Evolutionary conservation across 1,140 invertebrate species (phyloP), one percentile per base, ranked within the genome.

Genomic region (Lerema accius): DNA sequence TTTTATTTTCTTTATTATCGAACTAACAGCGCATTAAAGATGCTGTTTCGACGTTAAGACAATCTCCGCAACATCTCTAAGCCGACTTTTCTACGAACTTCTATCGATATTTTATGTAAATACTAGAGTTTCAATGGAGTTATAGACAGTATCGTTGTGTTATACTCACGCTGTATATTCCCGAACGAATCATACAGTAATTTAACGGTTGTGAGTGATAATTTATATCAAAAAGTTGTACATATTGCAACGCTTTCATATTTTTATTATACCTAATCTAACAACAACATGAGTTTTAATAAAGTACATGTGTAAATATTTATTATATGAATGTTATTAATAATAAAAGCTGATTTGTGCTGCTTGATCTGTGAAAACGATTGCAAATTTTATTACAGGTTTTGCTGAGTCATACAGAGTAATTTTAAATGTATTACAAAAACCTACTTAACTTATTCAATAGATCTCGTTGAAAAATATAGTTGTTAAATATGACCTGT

Each of bases 121-220:
- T n/a, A n/a, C n/a, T n/a, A n/a, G n/a, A n/a, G n/a, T n/a, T n/a
- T n/a, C n/a, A n/a, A n/a, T n/a, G n/a, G n/a, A n/a, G n/a, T n/a
- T n/a, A n/a, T n/a, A n/a, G n/a, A n/a, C n/a, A n/a, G n/a, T n/a
- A n/a, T n/a, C n/a, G n/a, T n/a, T n/a, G n/a, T n/a, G n/a, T n/a
- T n/a, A n/a, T n/a, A n/a, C n/a, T 9, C 28, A 32, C 9, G 4
- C 28, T 32, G 28, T 32, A 32, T 32, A 32, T 9, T 32, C 1
- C 28, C 9, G 9, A 23, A 23, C 5, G 9, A 9, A 46, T 26
- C 23, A n/a, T 46, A 10, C n/a, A 19, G 70, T 76, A 79, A 81
- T 76, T 77, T 78, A 79, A 82, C 76, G 84, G 82, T 86, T 86
- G 84, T 86, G 84, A 84, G 77, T 60, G 73, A 70, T 81, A 76